phyloP scores from a whole-genome alignment of 2,888 invertebrate species.

The Clistopyga incitator region DNA sequence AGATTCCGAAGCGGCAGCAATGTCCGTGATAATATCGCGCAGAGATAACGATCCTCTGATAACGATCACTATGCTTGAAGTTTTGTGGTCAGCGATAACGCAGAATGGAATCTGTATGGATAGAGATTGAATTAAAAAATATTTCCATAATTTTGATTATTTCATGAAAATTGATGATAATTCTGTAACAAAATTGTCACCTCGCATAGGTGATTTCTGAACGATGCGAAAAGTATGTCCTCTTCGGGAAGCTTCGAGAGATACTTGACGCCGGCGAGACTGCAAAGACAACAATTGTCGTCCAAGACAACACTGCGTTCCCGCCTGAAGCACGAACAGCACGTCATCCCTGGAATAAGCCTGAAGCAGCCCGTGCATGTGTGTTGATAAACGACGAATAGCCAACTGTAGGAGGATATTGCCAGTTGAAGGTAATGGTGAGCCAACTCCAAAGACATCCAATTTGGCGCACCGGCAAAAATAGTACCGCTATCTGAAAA shows the following conservation, averaged over 20 bases:
- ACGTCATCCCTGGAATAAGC: conserved; percentile 88
- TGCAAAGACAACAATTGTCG: conserved; percentile 96
- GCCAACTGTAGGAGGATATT: conserved; percentile 95
- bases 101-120: conserved; percentile 92
- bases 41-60: conserved; percentile 94
- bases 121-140: not conserved
- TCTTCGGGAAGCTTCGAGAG: conserved; percentile 90
- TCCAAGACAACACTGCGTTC: conserved; percentile 89
- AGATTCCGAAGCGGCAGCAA: conserved; percentile 90
- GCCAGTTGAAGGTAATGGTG: conserved; percentile 92
- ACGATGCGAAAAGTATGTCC: conserved; percentile 94
- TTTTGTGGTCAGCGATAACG: conserved; percentile 93
- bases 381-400: conserved; percentile 92
- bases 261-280: conserved; percentile 93
- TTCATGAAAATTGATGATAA: not conserved
- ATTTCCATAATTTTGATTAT: no score
- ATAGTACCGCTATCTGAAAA: conserved; percentile 83
- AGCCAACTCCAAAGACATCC: conserved; percentile 93
- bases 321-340: conserved; percentile 89
- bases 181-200: conserved; percentile 82
- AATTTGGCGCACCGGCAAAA: conserved; percentile 89
- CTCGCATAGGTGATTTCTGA: conserved; percentile 94
- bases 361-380: conserved; percentile 91
- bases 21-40: conserved; percentile 93
- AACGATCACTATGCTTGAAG: conserved; percentile 92